Evolutionary conservation across 2,888 invertebrate genomes (phyloP), one percentile per base, ranked within the genome.

Genomic region (Zaprionus obscuricornis): DNA sequence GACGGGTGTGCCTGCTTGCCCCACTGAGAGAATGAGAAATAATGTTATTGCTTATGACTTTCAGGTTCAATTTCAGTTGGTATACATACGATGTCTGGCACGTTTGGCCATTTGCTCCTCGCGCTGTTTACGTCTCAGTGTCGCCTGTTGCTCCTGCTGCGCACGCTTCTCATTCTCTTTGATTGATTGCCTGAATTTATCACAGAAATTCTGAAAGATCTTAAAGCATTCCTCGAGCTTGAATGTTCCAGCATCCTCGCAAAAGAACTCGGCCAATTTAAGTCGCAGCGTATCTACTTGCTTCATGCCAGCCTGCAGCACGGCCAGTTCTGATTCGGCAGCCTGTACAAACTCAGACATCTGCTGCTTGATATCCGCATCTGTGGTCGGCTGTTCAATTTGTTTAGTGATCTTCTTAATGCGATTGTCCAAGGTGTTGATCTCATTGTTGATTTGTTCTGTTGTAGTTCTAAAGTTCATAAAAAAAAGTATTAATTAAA

Each of bases 141-240:
- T 94, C 0, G 96, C 96, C 89, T 97, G 97, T 88, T 96, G 96
- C 88, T 98, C 97, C 87, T 96, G 94, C 17, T 95, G 92, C 52
- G 93, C 92, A 2, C 98, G 92, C 31, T 96, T 91, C 85, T 95
- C 95, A 90, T 98, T 98, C 88, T 98, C 98, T 57, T 93, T 91
- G 7, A 95, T 94, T 0, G 96, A 96, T 72, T 95, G 94, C 50
- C 94, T 94, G 91, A 97, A 97, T 90, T 96, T 96, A 65, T 93
- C 93, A 89, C 97, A 97, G 91, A 98, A 98, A 36, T 93, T 93
- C 82, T 96, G 95, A 87, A 98, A 94, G 70, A 96, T 95, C 90
- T 95, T 95, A 87, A 97, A 96, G 87, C 98, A 98, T 88, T 98
- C 98, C 88, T 98, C 98, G 29, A 98, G 91, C 89, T 97, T 97